Percentiles rank a stretch among this genome's conserved stretches.
phyloP scores from a whole-genome alignment of 2,797 vertebrate species.

The Anableps anableps region DNA sequence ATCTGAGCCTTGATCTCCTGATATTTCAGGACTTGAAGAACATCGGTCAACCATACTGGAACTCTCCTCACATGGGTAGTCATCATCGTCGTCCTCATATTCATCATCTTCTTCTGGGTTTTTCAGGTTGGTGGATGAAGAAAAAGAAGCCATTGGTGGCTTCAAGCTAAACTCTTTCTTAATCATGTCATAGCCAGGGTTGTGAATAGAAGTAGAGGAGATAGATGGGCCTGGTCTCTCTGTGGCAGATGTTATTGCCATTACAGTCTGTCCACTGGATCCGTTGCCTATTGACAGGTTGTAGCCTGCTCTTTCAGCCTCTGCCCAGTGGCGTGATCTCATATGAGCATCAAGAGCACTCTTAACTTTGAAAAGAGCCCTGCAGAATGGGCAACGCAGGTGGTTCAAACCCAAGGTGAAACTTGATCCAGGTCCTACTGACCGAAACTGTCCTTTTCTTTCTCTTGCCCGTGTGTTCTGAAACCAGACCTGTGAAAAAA shows the following conservation, averaged over 20 bases:
- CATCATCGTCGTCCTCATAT: constrained; percentile 79
- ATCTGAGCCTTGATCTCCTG: constrained; percentile 88
- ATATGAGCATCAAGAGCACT: constrained; percentile 98
- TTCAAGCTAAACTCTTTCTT: constrained; percentile 88
- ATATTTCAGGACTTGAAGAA: constrained; percentile 90
- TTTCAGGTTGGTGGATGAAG: constrained; percentile 86
- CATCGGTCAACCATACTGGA: constrained; percentile 93
- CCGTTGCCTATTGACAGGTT: constrained; percentile 88
- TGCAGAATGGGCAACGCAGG: constrained; percentile 95
- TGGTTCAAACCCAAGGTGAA: constrained; percentile 89
- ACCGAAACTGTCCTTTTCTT: constrained; percentile 97
- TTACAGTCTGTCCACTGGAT: constrained; percentile 82
- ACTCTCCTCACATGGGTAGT: constrained; percentile 73
- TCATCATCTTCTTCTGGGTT: constrained; percentile 90
- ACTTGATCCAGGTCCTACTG: constrained; percentile 86
- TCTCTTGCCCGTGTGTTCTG: constrained; percentile 98
- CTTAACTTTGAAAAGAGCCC: constrained; percentile 98
- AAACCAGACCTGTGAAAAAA: constrained; percentile 92
- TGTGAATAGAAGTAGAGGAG: constrained; percentile 85
- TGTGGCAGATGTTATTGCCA: constrained; percentile 58
- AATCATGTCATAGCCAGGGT: constrained; percentile 85
- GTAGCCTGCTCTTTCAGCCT: constrained; percentile 95
- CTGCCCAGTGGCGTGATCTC: constrained; percentile 97
- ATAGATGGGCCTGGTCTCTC: constrained; percentile 85
- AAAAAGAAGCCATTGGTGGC: constrained; percentile 84